Evolutionary conservation across 1,140 invertebrate genomes (phyloP).

Genomic region (Macrocentrus cingulum): DNA sequence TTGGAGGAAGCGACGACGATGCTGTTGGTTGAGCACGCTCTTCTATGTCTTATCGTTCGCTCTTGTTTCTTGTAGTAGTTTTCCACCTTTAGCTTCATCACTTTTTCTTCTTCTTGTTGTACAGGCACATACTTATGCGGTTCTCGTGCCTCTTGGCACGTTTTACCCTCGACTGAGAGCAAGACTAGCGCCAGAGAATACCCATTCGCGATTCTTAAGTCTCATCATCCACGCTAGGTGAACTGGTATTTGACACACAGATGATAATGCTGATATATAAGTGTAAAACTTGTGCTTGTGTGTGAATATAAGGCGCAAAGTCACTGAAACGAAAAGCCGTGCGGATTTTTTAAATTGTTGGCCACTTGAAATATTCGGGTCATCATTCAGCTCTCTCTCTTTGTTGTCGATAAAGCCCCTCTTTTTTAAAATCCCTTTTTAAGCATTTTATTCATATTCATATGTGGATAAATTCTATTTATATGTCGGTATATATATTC

Average conservation of each 20-base stretch:
- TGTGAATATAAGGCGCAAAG: too few species aligned
- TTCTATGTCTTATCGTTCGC: neutral
- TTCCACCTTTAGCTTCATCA: neutral
- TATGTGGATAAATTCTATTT: too few species aligned
- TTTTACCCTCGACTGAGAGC: slow-evolving; percentile 24
- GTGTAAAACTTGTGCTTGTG: too few species aligned
- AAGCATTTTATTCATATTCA: too few species aligned
- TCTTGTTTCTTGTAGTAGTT: slow-evolving; percentile 2
- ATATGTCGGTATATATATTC: too few species aligned
- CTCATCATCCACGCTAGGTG: too few species aligned
- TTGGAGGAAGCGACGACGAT: neutral
- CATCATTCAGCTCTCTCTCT: too few species aligned
- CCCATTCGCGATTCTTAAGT: slow-evolving; percentile 13
- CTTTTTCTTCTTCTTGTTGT: neutral
- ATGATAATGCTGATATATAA: neutral
- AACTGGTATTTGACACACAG: too few species aligned
- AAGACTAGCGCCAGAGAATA: slow-evolving; percentile 25
- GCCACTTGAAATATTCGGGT: too few species aligned
- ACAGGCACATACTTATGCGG: neutral
- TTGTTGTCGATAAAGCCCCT: too few species aligned
- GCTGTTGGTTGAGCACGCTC: neutral
- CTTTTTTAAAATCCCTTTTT: too few species aligned
- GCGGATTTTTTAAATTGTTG: neutral
- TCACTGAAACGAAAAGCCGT: neutral
- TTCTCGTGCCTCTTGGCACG: slow-evolving; percentile 29